Percentiles rank a stretch among this genome's conserved stretches.
These are phyloP conservation scores for Sakesphorus luctuosus DNA, from an alignment of 2,113 vertebrate genomes.

Conservation along the genomic window DNA sequence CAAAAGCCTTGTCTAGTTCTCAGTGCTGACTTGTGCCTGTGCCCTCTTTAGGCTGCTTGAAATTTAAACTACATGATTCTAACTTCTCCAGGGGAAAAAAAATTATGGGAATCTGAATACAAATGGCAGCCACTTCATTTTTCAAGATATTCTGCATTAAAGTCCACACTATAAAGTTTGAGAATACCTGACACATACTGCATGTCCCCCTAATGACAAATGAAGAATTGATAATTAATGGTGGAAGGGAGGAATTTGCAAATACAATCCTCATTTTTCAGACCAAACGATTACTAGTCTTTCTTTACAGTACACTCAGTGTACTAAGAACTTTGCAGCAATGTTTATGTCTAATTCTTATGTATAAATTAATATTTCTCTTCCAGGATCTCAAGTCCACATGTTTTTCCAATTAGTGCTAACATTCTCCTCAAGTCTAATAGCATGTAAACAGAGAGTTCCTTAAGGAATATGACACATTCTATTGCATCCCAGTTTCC, in stretches of 20 bases:
- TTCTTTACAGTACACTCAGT: not conserved
- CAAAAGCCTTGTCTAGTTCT: not conserved
- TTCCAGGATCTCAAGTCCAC: not conserved
- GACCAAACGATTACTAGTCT: not conserved
- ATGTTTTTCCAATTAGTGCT: slow-evolving; percentile 27
- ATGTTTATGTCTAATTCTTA: not conserved
- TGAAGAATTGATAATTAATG: not conserved
- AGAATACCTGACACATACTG: not conserved
- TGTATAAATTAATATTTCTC: not conserved
- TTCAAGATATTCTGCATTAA: not conserved
- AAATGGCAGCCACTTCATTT: not conserved
- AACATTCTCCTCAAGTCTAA: not conserved
- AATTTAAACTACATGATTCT: not conserved
- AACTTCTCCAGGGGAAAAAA: not conserved
- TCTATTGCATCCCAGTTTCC: not conserved
- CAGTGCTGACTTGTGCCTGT: not conserved
- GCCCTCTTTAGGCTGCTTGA: not conserved
- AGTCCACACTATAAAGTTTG: not conserved
- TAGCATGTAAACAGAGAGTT: not conserved
- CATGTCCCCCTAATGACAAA: not conserved
- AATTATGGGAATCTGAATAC: not conserved
- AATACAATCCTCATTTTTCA: not conserved
- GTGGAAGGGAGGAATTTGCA: not conserved
- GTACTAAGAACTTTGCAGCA: not conserved
- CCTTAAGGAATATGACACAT: slow-evolving; percentile 28